A percentile compares a stretch with the other conserved stretches of the same genome.
Conservation (phyloP, 2,888 invertebrate genomes). For the Mellilla xanthometata region DNA sequence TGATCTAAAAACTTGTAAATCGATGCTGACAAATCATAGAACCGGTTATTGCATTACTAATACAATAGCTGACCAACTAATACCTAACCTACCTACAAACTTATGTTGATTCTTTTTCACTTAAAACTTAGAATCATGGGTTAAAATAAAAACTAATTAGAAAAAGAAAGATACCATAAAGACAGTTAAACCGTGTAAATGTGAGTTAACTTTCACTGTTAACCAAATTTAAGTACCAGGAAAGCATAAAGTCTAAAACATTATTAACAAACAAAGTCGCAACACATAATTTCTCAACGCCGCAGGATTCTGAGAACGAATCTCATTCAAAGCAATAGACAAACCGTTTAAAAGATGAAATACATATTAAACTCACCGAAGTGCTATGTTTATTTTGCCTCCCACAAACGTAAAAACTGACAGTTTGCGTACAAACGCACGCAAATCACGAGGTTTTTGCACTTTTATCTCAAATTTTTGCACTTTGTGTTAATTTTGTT, state of each 20-base stretch:
- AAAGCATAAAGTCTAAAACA: too few species aligned
- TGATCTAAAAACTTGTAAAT: conserved; percentile 4
- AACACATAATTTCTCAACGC: too few species aligned
- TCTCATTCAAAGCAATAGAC: conserved; percentile 38
- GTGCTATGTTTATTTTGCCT: conserved; percentile 71
- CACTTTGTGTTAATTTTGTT: conserved; percentile 32
- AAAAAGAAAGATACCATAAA: too few species aligned
- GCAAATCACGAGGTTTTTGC: conserved; percentile 46
- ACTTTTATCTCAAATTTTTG: conserved; percentile 19
- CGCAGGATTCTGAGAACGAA: conserved; percentile 36
- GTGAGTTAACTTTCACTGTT: conserved; percentile 60
- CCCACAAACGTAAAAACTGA: conserved; percentile 55
- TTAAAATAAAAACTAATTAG: conserved; percentile 27
- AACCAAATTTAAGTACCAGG: too few species aligned
- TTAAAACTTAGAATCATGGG: too few species aligned
- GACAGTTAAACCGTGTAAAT: too few species aligned
- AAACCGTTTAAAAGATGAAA: conserved; percentile 30
- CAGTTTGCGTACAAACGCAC: conserved; percentile 62
- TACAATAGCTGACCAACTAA: too few species aligned
- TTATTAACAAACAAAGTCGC: too few species aligned
- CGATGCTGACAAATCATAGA: conserved; percentile 12
- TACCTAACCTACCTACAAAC: too few species aligned
- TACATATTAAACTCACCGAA: conserved; percentile 64
- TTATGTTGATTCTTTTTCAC: too few species aligned
- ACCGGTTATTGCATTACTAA: conserved; percentile 13